Percentiles rank a stretch among this genome's conserved stretches.
Conservation (phyloP, 2,797 vertebrate genomes). For the Micrastur ruficollis region DNA sequence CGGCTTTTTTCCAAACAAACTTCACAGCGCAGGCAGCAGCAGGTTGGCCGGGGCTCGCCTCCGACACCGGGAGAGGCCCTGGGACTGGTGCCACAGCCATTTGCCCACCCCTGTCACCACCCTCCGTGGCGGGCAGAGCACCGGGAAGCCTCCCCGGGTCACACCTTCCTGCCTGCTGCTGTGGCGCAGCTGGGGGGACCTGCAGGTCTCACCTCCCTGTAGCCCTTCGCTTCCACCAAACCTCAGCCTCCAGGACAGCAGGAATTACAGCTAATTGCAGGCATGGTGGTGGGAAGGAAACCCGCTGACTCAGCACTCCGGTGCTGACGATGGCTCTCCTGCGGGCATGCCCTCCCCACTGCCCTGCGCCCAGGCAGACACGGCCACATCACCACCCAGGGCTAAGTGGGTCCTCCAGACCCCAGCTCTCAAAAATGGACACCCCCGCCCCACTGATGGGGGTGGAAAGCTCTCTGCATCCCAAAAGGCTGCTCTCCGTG, state of each 20-base stretch:
- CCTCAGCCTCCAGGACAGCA: neutral
- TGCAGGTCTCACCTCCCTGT: neutral
- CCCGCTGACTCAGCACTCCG: neutral
- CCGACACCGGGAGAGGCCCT: neutral
- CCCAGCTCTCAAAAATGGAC: neutral
- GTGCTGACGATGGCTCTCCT: neutral
- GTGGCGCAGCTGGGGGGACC: accelerated
- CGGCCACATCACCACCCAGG: accelerated
- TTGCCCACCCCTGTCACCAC: neutral
- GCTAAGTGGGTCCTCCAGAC: neutral
- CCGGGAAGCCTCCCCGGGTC: neutral
- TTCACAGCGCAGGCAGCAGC: neutral
- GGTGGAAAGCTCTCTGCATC: neutral
- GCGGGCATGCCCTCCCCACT: neutral
- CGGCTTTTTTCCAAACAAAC: conserved; percentile 54
- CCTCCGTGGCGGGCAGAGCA: neutral
- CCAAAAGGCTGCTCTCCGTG: neutral
- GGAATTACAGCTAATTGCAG: neutral
- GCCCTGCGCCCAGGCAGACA: neutral
- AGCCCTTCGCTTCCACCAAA: neutral
- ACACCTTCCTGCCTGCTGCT: neutral
- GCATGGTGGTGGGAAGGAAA: neutral
- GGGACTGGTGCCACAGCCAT: neutral
- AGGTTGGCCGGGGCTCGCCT: neutral
- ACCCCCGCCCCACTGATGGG: neutral